These are phyloP conservation scores for Oophaga pumilio DNA, from an alignment of 2,113 vertebrate species.

Conservation along the genomic window DNA sequence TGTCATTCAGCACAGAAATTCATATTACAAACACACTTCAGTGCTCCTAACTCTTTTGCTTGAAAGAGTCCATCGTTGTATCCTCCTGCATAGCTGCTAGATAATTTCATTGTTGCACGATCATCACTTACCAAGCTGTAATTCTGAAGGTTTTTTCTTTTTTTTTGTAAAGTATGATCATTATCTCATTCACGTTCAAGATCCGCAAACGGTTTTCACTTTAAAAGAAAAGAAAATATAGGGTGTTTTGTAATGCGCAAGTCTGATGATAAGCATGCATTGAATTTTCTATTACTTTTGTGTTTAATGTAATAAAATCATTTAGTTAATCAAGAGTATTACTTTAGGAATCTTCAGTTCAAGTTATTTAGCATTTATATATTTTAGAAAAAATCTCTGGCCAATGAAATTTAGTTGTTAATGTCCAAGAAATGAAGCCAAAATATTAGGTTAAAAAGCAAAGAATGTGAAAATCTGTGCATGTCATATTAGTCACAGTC, in stretches of 20 bases:
- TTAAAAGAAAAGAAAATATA: conserved; percentile 15
- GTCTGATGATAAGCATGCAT: background rate
- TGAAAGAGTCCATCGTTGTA: conserved; percentile 53
- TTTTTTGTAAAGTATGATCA: conserved; percentile 1
- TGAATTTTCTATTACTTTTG: background rate
- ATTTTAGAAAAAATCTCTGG: too few species aligned
- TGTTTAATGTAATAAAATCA: background rate
- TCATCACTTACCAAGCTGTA: conserved; percentile 51
- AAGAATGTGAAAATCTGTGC: too few species aligned
- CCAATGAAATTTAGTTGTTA: too few species aligned
- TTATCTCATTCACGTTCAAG: conserved; percentile 33
- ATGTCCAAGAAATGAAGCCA: too few species aligned
- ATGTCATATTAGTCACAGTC: too few species aligned
- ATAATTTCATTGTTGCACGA: conserved; percentile 42
- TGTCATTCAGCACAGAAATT: conserved; percentile 49
- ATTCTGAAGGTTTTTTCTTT: conserved; percentile 28
- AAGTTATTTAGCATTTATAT: too few species aligned
- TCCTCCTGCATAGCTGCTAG: conserved; percentile 31
- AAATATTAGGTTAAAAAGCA: too few species aligned
- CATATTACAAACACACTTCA: conserved; percentile 51
- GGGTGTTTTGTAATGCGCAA: background rate
- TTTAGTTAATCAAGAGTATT: background rate
- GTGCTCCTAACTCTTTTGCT: conserved; percentile 36
- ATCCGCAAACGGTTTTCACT: conserved; percentile 41
- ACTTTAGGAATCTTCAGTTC: background rate